Base-by-base conservation (phyloP, 64 coral and sea anemone genomes). In the Porites lutea region DNA sequence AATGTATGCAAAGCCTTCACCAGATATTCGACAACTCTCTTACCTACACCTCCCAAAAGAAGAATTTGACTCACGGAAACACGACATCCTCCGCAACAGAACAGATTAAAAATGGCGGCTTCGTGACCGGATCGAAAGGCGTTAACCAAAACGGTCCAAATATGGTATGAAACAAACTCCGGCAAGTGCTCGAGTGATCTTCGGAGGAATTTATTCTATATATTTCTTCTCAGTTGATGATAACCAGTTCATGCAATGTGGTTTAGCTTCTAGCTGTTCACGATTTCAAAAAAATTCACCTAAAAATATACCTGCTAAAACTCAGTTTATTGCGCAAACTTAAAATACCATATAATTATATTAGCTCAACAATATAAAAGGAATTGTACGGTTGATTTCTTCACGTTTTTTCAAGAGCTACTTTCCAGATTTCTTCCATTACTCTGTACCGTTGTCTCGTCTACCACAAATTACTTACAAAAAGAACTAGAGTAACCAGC, bases 21-120 rank as follows among this genome's bases (percentile, higher is more conserved):
- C 46, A 84, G 62, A 51, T 68, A 19, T 22, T 50, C 2, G 16
- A 12, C 63, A 68, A 68, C 62, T 68, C 19, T 49, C n/a, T 47
- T 66, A 69, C 45, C 23, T 68, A 53, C 62, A 84, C 81, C 81
- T 84, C 81, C 81, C 81, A 68, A 84, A 68, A 45, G 61, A 84
- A 84, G 81, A 84, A 84, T 84, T 84, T 84, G 18, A 84, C 18
- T 68, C 46, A 84, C 81, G 81, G 81, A 84, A 84, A 84, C 69
- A 49, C 63, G 81, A 84, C 61, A 84, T 65, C 22, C 49, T 18
- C 8, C 11, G 23, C 63, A 13, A 13, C 3, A 68, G 8, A 4
- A 22, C 62, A 48, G 46, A 48, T 83, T 60, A 65, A 50, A 45
- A 50, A 84, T 68, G 11, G 81, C 63, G 18, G 65, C 81, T 69